A percentile compares a stretch with the other conserved stretches of the same genome.
Evolutionary conservation across 2,797 vertebrate species (phyloP).

Genomic region (Notolepis coatsorum): DNA sequence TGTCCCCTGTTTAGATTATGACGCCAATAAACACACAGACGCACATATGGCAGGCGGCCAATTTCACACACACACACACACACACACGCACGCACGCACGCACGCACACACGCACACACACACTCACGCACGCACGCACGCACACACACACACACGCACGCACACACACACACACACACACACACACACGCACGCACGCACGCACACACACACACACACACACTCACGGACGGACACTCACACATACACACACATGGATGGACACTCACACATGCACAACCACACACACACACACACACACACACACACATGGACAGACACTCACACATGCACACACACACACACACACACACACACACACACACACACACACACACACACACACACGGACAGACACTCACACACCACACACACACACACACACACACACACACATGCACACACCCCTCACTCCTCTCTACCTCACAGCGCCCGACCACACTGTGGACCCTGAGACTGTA

Average conservation of each 20-base stretch:
- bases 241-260: background rate
- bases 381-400: background rate
- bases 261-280: background rate
- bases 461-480: too few relatives aligned
- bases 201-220: background rate
- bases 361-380: background rate
- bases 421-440: background rate
- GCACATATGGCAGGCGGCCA: background rate
- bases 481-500: too few relatives aligned
- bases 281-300: background rate
- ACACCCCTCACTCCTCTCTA: too few relatives aligned
- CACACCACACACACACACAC: background rate
- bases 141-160: background rate
- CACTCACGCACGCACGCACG: background rate
- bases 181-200: background rate
- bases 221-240: background rate
- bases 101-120: background rate
- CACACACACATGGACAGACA: background rate
- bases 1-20: conserved; percentile 35
- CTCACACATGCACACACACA: too few relatives aligned
- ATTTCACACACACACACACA: background rate
- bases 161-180: background rate
- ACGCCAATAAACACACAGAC: conserved; percentile 9
- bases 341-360: too few relatives aligned
- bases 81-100: background rate